phyloP scores from a whole-genome alignment of 2,797 vertebrate genomes.

The Rhinella marina region DNA sequence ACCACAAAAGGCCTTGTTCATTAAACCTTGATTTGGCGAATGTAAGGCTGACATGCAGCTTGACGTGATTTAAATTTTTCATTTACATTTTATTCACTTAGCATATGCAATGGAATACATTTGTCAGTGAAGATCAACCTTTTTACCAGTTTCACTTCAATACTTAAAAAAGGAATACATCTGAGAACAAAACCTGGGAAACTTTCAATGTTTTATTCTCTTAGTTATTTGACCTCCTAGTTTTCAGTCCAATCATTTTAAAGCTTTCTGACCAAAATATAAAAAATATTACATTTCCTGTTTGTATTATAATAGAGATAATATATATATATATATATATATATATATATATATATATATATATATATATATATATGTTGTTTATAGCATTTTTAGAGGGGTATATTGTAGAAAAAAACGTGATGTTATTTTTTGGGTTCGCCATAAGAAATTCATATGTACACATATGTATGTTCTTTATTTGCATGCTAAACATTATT shows the following conservation, averaged over 20 bases:
- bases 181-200: not conserved
- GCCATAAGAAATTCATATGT: too few species aligned
- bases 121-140: conserved; percentile 3
- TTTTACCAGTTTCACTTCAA: conserved; percentile 13
- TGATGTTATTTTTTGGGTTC: too few species aligned
- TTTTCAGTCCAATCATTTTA: not conserved
- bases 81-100: conserved; percentile 44
- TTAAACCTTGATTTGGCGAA: conserved; percentile 47
- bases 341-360: too few species aligned
- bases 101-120: conserved; percentile 14
- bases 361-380: too few species aligned
- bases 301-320: not conserved
- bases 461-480: too few species aligned
- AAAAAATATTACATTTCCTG: not conserved
- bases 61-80: conserved; percentile 36
- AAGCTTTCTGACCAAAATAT: not conserved
- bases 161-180: not conserved
- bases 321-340: too few species aligned
- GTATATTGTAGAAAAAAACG: too few species aligned
- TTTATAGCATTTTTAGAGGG: too few species aligned
- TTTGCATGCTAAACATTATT: too few species aligned
- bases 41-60: conserved; percentile 23
- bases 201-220: not conserved
- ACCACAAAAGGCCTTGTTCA: conserved; percentile 38
- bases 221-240: not conserved